Conservation (phyloP, 2,797 vertebrate species). For the Selene dorsalis region DNA sequence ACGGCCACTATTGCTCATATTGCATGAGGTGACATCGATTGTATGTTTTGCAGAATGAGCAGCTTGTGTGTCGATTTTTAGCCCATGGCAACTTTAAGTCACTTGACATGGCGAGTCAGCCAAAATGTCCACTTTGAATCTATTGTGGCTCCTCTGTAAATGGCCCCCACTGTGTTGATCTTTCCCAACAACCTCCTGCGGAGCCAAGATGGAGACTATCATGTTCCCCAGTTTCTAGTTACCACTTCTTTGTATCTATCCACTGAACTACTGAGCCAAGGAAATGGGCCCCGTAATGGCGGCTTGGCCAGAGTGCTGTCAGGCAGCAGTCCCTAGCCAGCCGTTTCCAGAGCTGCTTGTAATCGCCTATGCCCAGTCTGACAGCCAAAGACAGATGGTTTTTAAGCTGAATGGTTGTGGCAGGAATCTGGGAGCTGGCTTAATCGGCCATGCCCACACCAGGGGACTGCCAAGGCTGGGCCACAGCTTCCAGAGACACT, state of each 20-base stretch:
- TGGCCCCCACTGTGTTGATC: slow-evolving; percentile 47
- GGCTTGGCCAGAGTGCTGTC: slow-evolving; percentile 81
- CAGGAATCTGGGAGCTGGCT: slow-evolving; percentile 80
- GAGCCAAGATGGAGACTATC: slow-evolving; percentile 73
- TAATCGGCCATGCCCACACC: slow-evolving; percentile 77
- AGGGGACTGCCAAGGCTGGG: slow-evolving; percentile 77
- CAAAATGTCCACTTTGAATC: slow-evolving; percentile 36
- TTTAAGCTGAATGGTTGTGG: slow-evolving; percentile 84
- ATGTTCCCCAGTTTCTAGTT: slow-evolving; percentile 74
- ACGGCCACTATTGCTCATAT: slow-evolving; percentile 41
- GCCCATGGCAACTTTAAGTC: slow-evolving; percentile 14
- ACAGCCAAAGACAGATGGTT: slow-evolving; percentile 85
- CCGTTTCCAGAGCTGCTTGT: slow-evolving; percentile 82
- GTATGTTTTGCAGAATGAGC: slow-evolving; percentile 32
- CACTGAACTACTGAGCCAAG: slow-evolving; percentile 80
- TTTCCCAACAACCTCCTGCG: slow-evolving; percentile 55
- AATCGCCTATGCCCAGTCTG: slow-evolving; percentile 84
- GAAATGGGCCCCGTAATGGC: slow-evolving; percentile 82
- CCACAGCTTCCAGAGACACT: slow-evolving; percentile 70
- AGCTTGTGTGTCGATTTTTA: slow-evolving; percentile 12
- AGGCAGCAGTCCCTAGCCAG: slow-evolving; percentile 81
- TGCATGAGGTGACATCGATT: slow-evolving; percentile 24
- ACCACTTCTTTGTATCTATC: slow-evolving; percentile 75
- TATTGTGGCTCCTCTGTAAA: slow-evolving; percentile 54
- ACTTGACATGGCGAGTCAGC: slow-evolving; percentile 10